Evolutionary conservation across 2,888 invertebrate genomes (phyloP).

Genomic region (Pandemis heparana): DNA sequence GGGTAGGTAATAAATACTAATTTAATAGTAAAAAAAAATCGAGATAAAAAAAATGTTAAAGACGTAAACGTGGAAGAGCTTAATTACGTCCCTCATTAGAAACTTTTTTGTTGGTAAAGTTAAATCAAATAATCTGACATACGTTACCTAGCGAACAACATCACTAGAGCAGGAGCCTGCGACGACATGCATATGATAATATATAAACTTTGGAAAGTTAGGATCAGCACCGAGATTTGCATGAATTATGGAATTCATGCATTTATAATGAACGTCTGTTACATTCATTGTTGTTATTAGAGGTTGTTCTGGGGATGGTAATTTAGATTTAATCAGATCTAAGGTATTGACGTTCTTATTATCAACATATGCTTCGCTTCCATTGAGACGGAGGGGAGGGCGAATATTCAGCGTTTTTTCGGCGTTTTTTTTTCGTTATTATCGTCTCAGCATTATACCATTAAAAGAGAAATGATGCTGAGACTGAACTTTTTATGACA

Average conservation of each 20-base stretch:
- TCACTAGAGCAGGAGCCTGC: slow-evolving; percentile 33
- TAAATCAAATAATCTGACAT: too few relatives aligned
- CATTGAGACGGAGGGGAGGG: too few relatives aligned
- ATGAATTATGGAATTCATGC: slow-evolving; percentile 44
- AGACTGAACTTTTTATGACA: too few relatives aligned
- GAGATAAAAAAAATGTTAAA: not conserved
- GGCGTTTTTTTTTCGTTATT: too few relatives aligned
- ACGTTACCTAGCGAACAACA: not conserved
- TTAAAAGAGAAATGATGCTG: too few relatives aligned
- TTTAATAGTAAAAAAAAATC: too few relatives aligned
- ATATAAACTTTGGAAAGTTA: slow-evolving; percentile 51
- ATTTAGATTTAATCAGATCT: not conserved
- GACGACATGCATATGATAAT: slow-evolving; percentile 44
- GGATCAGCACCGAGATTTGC: slow-evolving; percentile 51
- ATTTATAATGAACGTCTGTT: slow-evolving; percentile 38
- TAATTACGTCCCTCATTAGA: too few relatives aligned
- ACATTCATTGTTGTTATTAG: slow-evolving; percentile 25
- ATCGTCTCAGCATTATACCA: too few relatives aligned
- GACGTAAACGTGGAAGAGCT: not conserved
- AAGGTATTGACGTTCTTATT: not conserved
- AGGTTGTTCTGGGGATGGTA: slow-evolving; percentile 1
- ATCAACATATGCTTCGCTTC: too few relatives aligned
- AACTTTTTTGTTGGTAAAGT: too few relatives aligned
- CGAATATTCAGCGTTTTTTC: too few relatives aligned
- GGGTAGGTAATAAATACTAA: too few relatives aligned